phyloP scores from a whole-genome alignment of 2,797 vertebrate genomes.

The Gila robusta region DNA sequence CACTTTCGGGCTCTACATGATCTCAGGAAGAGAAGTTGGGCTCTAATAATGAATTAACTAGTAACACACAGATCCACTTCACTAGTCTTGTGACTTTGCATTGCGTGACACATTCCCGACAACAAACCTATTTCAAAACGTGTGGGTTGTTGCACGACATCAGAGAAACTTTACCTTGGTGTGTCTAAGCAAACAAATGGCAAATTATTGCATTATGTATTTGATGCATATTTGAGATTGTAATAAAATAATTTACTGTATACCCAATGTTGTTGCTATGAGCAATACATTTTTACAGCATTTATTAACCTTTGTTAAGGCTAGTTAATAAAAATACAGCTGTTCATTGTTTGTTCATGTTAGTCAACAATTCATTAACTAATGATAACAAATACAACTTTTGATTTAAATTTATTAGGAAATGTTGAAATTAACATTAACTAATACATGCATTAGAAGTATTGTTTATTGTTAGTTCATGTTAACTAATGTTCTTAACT shows the following conservation, averaged over 20 bases:
- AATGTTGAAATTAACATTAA: background rate
- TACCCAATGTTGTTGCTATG: background rate
- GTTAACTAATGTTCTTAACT: background rate
- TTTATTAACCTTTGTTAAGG: background rate
- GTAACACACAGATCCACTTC: slow-evolving; percentile 12
- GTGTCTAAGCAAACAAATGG: background rate
- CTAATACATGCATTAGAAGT: background rate
- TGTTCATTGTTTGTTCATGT: background rate
- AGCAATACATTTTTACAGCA: background rate
- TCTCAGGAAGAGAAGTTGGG: background rate
- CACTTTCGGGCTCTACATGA: background rate
- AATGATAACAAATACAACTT: background rate
- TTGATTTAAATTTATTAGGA: background rate
- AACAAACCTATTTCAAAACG: slow-evolving; percentile 45
- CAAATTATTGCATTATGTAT: background rate
- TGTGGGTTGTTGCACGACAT: slow-evolving; percentile 47
- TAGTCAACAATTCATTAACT: background rate
- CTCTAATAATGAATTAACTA: slow-evolving; percentile 8
- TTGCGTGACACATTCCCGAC: slow-evolving; percentile 34
- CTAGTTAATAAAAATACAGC: background rate
- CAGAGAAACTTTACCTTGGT: background rate
- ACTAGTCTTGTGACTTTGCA: slow-evolving; percentile 27
- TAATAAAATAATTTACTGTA: background rate
- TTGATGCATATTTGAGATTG: background rate
- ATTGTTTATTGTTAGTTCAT: background rate